Evolutionary conservation across 2,888 invertebrate genomes (phyloP).

Genomic region (Phania funesta): DNA sequence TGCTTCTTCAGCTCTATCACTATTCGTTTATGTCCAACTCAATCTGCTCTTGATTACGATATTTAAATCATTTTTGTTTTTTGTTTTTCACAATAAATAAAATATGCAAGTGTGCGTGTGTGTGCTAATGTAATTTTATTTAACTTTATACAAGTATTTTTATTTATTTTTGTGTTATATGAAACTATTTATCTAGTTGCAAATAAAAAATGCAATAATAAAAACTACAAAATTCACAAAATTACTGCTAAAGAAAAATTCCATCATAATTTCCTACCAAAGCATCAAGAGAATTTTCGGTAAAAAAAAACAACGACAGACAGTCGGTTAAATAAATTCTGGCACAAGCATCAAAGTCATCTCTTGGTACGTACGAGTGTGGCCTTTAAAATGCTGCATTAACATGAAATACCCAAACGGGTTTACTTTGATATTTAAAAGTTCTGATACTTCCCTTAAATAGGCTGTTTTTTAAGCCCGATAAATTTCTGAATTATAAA

Average conservation of each 20-base stretch:
- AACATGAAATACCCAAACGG: too few species aligned
- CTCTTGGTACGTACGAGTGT: background rate
- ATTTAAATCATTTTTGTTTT: background rate
- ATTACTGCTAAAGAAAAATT: conserved; percentile 42
- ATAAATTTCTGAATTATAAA: too few species aligned
- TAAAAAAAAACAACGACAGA: background rate
- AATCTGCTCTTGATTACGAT: background rate
- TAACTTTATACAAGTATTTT: background rate
- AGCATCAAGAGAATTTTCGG: background rate
- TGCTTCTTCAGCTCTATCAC: background rate
- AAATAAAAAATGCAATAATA: background rate
- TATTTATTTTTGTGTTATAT: background rate
- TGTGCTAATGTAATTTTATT: background rate
- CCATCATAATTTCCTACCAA: conserved; percentile 31
- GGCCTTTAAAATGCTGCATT: background rate
- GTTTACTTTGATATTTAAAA: too few species aligned
- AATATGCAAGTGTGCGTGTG: background rate
- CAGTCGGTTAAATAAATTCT: conserved; percentile 18
- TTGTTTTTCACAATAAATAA: background rate
- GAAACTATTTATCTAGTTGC: background rate
- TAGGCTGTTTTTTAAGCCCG: too few species aligned
- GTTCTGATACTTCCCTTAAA: too few species aligned
- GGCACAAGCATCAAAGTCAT: background rate
- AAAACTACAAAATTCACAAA: conserved; percentile 15
- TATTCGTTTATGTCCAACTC: background rate